Base-by-base conservation (phyloP, 2,113 vertebrate genomes). In the Cololabis saira region DNA sequence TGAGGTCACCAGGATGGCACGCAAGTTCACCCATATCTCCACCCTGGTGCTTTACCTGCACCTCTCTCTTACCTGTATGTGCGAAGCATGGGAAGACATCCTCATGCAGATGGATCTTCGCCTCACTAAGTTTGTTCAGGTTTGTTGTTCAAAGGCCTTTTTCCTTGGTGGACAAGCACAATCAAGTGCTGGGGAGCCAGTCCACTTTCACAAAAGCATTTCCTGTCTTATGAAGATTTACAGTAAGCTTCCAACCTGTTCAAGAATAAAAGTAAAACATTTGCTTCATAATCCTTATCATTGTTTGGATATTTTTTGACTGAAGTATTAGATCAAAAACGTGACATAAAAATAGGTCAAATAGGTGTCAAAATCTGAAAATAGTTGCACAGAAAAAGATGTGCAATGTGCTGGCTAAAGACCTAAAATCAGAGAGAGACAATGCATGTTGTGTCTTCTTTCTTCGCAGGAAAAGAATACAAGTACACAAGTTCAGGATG, bases 61-160 rank as follows among this genome's bases (percentile, higher is more conserved):
- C 49, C 86, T 99, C 51, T 98, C 98, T 0, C 84, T 99, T 61
- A 97, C 95, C 0, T 98, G 96, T 53, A 99, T 98, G 98, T 98
- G 97, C 90, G 98, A 99, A 75, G 96, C 97, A 0, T 99, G 97
- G 97, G 98, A 99, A 77, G 98, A 99, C 83, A 99, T 99, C 80
- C 64, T 99, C 61, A 95, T 96, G 95, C 97, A 99, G 89, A 99
- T 98, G 97, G 97, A 98, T 70, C 95, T 96, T 6, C 84, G 96
- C 1, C 95, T 99, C 43, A 99, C 97, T n/a, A 99, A 97, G 77
- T 99, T 99, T 72, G 97, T 99, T 7, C 96, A 99, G 96, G 97
- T 98, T 83, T 57, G 87, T 49, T 6, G 15, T 40, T 0, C 0
- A 18, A 47, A 17, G 11, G 1, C 7, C 1, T 5, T 15, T 49